phyloP scores from a whole-genome alignment of 2,888 invertebrate genomes.

The Brenthis ino region DNA sequence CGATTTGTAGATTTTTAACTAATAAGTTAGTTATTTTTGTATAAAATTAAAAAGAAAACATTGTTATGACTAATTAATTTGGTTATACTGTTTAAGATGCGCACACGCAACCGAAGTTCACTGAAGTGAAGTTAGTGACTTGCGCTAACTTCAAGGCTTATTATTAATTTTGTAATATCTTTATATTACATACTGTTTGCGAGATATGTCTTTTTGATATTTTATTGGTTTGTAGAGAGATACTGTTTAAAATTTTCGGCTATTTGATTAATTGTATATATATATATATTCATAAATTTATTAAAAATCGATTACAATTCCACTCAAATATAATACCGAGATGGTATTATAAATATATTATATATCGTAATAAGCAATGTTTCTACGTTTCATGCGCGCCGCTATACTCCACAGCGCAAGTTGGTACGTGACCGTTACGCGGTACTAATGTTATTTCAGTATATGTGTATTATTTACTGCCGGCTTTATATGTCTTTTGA shows the following conservation, averaged over 20 bases:
- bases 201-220: background rate
- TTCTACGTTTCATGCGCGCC: slow-evolving; percentile 40
- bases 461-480: slow-evolving; percentile 23
- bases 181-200: background rate
- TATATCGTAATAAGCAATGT: slow-evolving; percentile 14
- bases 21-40: too few relatives aligned
- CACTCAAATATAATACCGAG: too few relatives aligned
- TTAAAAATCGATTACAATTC: too few relatives aligned
- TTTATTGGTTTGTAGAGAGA: background rate
- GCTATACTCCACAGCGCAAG: slow-evolving; percentile 69
- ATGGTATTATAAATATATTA: background rate
- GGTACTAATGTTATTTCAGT: slow-evolving; percentile 41
- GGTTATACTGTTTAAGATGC: too few relatives aligned
- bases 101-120: too few relatives aligned
- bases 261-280: background rate
- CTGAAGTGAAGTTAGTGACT: too few relatives aligned
- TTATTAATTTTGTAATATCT: background rate
- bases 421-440: slow-evolving; percentile 65
- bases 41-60: too few relatives aligned
- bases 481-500: slow-evolving; percentile 24
- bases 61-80: too few relatives aligned
- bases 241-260: too few relatives aligned
- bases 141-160: too few relatives aligned
- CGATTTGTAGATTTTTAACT: too few relatives aligned
- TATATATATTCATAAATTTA: background rate